Base-by-base conservation (phyloP, 2,888 invertebrate genomes). In the Drosophila diplacantha region DNA sequence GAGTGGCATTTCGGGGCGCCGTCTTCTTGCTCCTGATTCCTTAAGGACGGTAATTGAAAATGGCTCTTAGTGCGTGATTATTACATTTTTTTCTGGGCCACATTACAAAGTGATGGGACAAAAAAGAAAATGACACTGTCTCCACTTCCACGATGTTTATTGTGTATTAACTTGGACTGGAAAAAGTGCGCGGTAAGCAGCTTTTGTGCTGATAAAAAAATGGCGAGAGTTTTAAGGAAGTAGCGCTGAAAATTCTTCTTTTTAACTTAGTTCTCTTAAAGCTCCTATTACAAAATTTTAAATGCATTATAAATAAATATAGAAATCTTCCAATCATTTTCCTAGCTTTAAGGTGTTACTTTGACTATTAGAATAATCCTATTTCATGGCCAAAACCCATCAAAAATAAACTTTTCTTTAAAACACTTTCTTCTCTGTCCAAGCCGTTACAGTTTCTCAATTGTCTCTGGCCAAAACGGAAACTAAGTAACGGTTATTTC, bases 41-140 rank as follows among this genome's bases (percentile, higher is more conserved):
- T 62, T 49, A 60, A 69, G 72, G 64, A 67, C 75, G 56, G 78
- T 78, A 81, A 78, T 81, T 78, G 78, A 78, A 78, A 78, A 79
- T 65, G 81, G 69, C 81, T 73, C 78, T 78, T 79, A 78, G 69
- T 68, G 78, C 79, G 72, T 79, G 78, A 78, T 78, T 78, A 78
- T 79, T 79, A 73, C 66, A 76, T 79, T 79, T 66, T 67, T 67
- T 66, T 31, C 26, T 53, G 49, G 46, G 62, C 32, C 46, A 55
- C 50, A 49, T 63, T 49, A 62, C 46, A 69, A 53, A 74, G 64
- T 77, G 77, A 77, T 75, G 52, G 54, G 63, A 70, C 77, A 67
- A 64, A 76, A 75, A 64, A 22, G 5, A 1, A 12, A 11, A 31
- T 9, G 31, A 20, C 20, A 46, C 38, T 32, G 38, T 37, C 20